Percentiles rank a stretch among this genome's conserved stretches.
Conservation (phyloP, 2,113 vertebrate genomes). For the Leucosticte australis region DNA sequence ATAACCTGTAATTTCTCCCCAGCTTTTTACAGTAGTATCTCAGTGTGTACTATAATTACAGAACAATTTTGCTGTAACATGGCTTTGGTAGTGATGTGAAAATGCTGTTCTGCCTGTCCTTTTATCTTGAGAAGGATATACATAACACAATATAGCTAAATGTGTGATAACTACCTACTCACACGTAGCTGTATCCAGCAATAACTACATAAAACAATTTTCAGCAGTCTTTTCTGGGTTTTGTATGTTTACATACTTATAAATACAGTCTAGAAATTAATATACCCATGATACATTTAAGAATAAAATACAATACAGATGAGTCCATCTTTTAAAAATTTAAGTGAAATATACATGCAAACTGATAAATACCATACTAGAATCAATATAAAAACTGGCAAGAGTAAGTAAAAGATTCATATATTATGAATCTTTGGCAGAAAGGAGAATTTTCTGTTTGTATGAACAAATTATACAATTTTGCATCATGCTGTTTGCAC, state of each 20-base stretch:
- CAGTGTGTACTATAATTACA: conserved; percentile 17
- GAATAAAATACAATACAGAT: neutral
- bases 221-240: neutral
- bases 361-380: neutral
- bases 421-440: neutral
- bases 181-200: neutral
- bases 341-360: neutral
- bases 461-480: neutral
- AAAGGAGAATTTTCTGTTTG: neutral
- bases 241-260: neutral
- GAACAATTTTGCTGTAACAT: neutral
- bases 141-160: neutral
- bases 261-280: neutral
- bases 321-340: neutral
- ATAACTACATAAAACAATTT: neutral
- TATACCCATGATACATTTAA: neutral
- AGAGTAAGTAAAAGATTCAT: neutral
- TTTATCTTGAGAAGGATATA: neutral
- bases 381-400: neutral
- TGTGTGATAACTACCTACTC: neutral
- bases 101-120: neutral
- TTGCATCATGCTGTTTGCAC: neutral
- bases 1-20: neutral
- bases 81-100: neutral
- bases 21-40: neutral